phyloP scores from a whole-genome alignment of 2,888 invertebrate genomes.

The Buathra laborator region DNA sequence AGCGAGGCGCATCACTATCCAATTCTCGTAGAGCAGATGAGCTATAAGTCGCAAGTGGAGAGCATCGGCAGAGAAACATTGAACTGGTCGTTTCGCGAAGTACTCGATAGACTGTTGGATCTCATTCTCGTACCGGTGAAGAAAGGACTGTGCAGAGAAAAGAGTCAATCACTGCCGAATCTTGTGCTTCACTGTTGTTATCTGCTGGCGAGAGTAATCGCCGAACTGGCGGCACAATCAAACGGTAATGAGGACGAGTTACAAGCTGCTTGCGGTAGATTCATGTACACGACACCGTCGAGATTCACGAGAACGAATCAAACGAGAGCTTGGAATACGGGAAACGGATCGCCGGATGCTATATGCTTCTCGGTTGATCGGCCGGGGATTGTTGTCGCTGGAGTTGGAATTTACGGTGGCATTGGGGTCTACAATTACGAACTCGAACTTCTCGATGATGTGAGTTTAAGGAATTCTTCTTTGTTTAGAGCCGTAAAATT shows the following conservation, averaged over 20 bases:
- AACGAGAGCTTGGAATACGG: slow-evolving; percentile 97
- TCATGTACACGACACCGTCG: slow-evolving; percentile 94
- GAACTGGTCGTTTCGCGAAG: slow-evolving; percentile 92
- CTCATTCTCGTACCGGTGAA: slow-evolving; percentile 93
- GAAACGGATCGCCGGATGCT: slow-evolving; percentile 98
- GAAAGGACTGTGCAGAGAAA: slow-evolving; percentile 86
- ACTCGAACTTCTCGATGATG: slow-evolving; percentile 94
- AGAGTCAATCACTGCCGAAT: slow-evolving; percentile 87
- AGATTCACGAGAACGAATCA: slow-evolving; percentile 96
- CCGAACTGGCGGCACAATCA: slow-evolving; percentile 94
- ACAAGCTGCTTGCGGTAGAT: slow-evolving; percentile 90
- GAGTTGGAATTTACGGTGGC: slow-evolving; percentile 96
- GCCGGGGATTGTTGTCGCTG: slow-evolving; percentile 94
- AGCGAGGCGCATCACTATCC: slow-evolving; percentile 91
- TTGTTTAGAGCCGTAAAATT: neutral
- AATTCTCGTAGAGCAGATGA: slow-evolving; percentile 92
- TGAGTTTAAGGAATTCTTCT: slow-evolving; percentile 81
- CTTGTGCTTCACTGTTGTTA: slow-evolving; percentile 91
- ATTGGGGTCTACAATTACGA: slow-evolving; percentile 96
- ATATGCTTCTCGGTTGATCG: slow-evolving; percentile 97
- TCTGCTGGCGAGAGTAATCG: slow-evolving; percentile 92
- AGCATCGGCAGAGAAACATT: slow-evolving; percentile 80
- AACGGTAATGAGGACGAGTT: slow-evolving; percentile 92
- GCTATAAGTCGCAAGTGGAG: slow-evolving; percentile 88
- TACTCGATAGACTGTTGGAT: slow-evolving; percentile 92